Evolutionary conservation across 1,140 invertebrate species (phyloP).

Genomic region (Heliconius hermathena): DNA sequence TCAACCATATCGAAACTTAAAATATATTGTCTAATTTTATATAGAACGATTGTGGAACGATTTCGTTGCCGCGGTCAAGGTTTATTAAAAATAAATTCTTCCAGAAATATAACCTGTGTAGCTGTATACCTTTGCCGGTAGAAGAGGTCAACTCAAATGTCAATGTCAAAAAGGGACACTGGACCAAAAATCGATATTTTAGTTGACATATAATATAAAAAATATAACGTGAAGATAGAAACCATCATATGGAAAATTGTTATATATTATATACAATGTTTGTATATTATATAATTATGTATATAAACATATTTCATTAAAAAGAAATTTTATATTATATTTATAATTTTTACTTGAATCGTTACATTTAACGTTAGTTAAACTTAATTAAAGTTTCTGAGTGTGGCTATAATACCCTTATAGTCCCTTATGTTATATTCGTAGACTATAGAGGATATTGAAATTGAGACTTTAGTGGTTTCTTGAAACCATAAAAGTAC

Average conservation of each 20-base stretch:
- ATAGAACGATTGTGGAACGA: neutral
- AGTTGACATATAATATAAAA: neutral
- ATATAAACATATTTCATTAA: too few species aligned
- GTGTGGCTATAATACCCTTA: neutral
- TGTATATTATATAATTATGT: too few species aligned
- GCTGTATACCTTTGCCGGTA: neutral
- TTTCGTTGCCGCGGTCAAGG: neutral
- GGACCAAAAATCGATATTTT: neutral
- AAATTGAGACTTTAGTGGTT: conserved; percentile 9
- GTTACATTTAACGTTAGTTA: neutral
- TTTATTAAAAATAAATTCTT: conserved; percentile 5
- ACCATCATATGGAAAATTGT: too few species aligned
- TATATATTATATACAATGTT: too few species aligned
- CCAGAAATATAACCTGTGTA: neutral
- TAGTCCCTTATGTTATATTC: too few species aligned
- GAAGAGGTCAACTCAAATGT: neutral
- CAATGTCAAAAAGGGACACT: conserved; percentile 8
- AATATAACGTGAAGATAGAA: too few species aligned
- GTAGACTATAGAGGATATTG: neutral
- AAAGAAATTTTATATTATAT: too few species aligned
- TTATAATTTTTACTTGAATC: neutral
- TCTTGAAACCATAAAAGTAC: conserved; percentile 3
- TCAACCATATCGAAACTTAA: neutral
- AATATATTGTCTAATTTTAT: neutral
- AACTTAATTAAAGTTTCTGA: neutral